These are phyloP conservation scores for Lordiphosa fenestrarum DNA, from an alignment of 2,888 invertebrate genomes.

Conservation along the genomic window DNA sequence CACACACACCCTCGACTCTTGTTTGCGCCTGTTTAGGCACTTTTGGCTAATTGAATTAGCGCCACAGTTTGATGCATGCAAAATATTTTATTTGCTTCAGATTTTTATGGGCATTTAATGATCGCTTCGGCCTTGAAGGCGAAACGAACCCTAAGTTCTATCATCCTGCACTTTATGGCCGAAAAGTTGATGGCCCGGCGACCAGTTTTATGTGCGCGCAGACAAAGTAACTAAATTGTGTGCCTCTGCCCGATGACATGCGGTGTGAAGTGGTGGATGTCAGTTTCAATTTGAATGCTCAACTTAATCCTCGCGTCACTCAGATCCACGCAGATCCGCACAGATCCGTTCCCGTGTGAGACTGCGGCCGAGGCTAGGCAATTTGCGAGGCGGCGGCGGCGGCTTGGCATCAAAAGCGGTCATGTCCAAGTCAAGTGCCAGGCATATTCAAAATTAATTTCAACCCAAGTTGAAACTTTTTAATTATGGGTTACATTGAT, in stretches of 20 bases:
- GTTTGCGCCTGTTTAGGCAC: constrained; percentile 40
- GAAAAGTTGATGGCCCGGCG: constrained; percentile 53
- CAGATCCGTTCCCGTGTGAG: constrained; percentile 24
- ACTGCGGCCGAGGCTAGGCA: constrained; percentile 48
- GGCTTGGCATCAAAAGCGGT: constrained; percentile 61
- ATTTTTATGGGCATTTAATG: constrained; percentile 55
- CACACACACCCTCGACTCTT: constrained; percentile 25
- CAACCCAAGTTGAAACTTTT: constrained; percentile 65
- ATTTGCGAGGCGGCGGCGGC: constrained; percentile 56
- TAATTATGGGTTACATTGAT: constrained; percentile 61
- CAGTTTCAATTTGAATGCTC: constrained; percentile 74
- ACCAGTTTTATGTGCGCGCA: constrained; percentile 59
- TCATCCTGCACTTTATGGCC: constrained; percentile 17
- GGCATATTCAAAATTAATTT: constrained; percentile 71
- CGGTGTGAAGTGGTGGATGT: constrained; percentile 57
- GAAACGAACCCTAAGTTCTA: constrained; percentile 27
- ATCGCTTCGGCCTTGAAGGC: constrained; percentile 41
- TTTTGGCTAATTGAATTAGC: constrained; percentile 67
- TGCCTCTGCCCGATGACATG: constrained; percentile 32
- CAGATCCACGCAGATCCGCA: constrained; percentile 14
- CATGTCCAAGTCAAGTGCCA: constrained; percentile 65
- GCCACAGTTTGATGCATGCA: constrained; percentile 25
- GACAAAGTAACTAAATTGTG: constrained; percentile 63
- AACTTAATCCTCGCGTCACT: constrained; percentile 70
- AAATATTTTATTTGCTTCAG: constrained; percentile 28